Percentiles rank a stretch among this genome's conserved stretches.
Conservation (phyloP, 2,113 vertebrate genomes). For the Nyctereutes procyonoides region DNA sequence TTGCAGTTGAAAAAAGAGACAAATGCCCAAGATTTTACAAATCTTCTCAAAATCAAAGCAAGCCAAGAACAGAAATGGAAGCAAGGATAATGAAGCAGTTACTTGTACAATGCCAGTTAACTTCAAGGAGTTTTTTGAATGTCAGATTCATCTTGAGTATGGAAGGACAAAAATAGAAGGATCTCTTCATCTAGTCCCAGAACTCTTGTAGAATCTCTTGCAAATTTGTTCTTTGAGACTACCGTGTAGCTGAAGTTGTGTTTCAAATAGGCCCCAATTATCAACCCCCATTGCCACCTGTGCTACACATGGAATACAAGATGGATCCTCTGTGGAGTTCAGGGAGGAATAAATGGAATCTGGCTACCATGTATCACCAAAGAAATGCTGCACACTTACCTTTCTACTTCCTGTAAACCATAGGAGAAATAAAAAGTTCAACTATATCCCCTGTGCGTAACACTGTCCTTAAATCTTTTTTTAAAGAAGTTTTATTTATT, state of each 20-base stretch:
- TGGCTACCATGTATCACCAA: background rate
- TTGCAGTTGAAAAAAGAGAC: constrained; percentile 1
- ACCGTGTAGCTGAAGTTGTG: background rate
- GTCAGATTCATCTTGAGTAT: background rate
- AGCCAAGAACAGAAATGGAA: background rate
- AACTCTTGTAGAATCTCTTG: background rate
- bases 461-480: background rate
- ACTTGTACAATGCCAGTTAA: background rate
- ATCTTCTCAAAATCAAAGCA: background rate
- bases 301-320: background rate
- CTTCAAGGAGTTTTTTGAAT: constrained; percentile 9
- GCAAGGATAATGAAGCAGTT: background rate
- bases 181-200: background rate
- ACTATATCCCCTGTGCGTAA: background rate
- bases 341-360: background rate
- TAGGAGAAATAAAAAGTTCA: background rate
- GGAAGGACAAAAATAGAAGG: background rate
- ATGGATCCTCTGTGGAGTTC: background rate
- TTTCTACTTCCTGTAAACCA: background rate
- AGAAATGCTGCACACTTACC: background rate
- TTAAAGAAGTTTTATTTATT: background rate
- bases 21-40: background rate
- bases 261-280: background rate
- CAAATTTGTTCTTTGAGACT: background rate
- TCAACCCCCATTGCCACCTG: background rate